Percentiles rank a stretch among this genome's conserved stretches.
These are phyloP conservation scores for Lysiphlebus fabarum DNA, from an alignment of 1,140 invertebrate species.

Conservation along the genomic window DNA sequence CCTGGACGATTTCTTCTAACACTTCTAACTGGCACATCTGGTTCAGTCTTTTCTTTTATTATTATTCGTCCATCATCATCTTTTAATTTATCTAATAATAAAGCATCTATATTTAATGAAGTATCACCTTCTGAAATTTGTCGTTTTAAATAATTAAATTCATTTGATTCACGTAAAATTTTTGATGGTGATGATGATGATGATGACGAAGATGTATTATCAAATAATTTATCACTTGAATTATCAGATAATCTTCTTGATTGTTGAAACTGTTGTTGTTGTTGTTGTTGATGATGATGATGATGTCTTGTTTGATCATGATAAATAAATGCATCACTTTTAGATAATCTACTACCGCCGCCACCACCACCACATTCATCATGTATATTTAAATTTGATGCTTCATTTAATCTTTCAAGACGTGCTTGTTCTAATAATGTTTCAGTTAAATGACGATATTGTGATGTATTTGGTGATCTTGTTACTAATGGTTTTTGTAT, in stretches of 20 bases:
- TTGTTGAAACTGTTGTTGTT: too few species aligned
- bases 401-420: constrained; percentile 42
- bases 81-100: constrained; percentile 19
- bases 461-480: constrained; percentile 44
- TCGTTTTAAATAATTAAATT: constrained; percentile 40
- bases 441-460: constrained; percentile 43
- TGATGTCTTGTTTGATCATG: constrained; percentile 25
- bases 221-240: constrained; percentile 26
- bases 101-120: constrained; percentile 23
- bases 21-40: constrained; percentile 51
- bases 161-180: constrained; percentile 35
- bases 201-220: constrained; percentile 13
- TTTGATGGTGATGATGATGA: constrained; percentile 26
- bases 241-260: constrained; percentile 46
- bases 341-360: constrained; percentile 30
- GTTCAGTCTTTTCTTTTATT: constrained; percentile 45
- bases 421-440: constrained; percentile 41
- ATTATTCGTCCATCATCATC: constrained; percentile 31
- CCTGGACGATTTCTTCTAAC: constrained; percentile 47
- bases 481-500: constrained; percentile 46
- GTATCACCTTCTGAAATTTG: constrained; percentile 53
- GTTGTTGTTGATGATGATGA: too few species aligned
- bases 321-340: constrained; percentile 28
- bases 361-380: constrained; percentile 20
- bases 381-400: constrained; percentile 41